Percentiles rank a stretch among this genome's conserved stretches.
phyloP scores from a whole-genome alignment of 2,113 vertebrate species.

The Ifrita kowaldi region DNA sequence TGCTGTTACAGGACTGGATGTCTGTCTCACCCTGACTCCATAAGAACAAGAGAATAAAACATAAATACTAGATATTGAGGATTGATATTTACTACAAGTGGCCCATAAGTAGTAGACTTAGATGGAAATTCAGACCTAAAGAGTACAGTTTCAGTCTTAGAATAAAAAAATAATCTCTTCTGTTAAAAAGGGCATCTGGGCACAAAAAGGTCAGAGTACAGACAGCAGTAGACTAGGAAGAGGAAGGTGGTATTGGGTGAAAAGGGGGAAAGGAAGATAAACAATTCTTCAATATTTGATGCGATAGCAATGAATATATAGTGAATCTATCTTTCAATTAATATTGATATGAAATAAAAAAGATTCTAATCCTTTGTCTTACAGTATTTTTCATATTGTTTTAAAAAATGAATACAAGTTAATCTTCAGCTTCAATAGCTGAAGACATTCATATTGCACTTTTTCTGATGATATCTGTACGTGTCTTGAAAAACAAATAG shows the following conservation, averaged over 20 bases:
- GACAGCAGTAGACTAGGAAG: background rate
- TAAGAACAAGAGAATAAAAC: background rate
- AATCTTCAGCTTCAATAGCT: background rate
- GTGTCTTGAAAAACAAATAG: background rate
- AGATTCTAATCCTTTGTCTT: background rate
- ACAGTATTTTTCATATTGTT: background rate
- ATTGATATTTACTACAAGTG: background rate
- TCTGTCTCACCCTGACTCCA: background rate
- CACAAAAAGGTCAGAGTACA: background rate
- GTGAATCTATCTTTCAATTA: background rate
- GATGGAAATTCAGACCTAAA: background rate
- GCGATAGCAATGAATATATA: background rate
- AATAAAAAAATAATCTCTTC: background rate
- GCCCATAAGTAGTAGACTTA: background rate
- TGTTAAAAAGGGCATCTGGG: background rate
- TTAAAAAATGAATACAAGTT: background rate
- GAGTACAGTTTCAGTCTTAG: background rate
- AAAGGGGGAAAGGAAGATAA: background rate
- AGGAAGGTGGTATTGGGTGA: background rate
- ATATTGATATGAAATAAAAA: background rate
- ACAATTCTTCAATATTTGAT: background rate
- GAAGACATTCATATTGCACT: background rate
- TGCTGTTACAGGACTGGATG: background rate
- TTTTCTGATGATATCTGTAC: background rate
- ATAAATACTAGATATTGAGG: background rate